These are phyloP conservation scores for Triplophysa bombifrons DNA, from an alignment of 2,797 vertebrate genomes.

Conservation along the genomic window DNA sequence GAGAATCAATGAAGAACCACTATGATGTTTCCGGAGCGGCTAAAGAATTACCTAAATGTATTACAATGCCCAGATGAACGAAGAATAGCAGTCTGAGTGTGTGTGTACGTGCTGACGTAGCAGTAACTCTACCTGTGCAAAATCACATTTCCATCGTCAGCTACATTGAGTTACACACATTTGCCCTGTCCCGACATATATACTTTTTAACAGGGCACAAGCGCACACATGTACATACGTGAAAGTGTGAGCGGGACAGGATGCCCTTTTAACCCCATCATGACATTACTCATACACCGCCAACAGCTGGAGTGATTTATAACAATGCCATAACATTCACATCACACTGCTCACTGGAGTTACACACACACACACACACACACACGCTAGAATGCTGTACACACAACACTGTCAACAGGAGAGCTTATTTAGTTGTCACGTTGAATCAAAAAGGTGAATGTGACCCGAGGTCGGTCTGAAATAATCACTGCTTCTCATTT, in stretches of 20 bases:
- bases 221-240: neutral
- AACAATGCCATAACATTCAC: constrained; percentile 21
- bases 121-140: constrained; percentile 31
- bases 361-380: neutral
- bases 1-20: constrained; percentile 42
- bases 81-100: constrained; percentile 12
- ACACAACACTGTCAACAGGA: constrained; percentile 1
- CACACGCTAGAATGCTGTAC: neutral
- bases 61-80: constrained; percentile 41
- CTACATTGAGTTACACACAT: constrained; percentile 25
- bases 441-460: neutral
- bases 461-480: neutral
- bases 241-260: constrained; percentile 12
- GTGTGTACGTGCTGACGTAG: constrained; percentile 26
- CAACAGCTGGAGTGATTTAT: constrained; percentile 37
- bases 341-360: constrained; percentile 24
- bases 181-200: constrained; percentile 8
- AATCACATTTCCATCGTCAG: constrained; percentile 44
- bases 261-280: constrained; percentile 30
- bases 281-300: constrained; percentile 26
- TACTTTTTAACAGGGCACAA: neutral
- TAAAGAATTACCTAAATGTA: constrained; percentile 50
- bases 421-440: constrained; percentile 17
- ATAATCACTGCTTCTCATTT: constrained; percentile 1
- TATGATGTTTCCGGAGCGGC: constrained; percentile 50